phyloP scores from a whole-genome alignment of 2,888 invertebrate genomes.

The Tanypteryx hageni region DNA sequence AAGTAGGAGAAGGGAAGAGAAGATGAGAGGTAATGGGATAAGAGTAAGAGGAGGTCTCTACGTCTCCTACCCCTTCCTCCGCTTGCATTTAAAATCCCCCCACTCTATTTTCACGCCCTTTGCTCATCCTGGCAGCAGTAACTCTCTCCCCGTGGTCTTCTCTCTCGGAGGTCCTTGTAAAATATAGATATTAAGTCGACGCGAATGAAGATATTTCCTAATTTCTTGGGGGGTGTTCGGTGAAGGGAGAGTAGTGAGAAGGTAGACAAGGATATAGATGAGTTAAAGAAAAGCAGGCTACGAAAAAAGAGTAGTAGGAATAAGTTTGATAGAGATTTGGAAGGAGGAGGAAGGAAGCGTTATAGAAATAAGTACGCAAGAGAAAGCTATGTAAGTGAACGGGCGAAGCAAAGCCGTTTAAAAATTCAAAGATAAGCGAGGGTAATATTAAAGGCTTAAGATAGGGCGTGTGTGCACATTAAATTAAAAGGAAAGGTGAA shows the following conservation, averaged over 20 bases:
- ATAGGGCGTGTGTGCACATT: no score
- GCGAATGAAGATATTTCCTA: constrained; percentile 35
- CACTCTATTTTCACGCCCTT: neutral
- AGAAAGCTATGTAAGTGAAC: no score
- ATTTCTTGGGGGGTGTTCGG: neutral
- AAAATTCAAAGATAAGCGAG: no score
- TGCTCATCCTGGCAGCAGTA: neutral
- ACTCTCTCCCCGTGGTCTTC: neutral
- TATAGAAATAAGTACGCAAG: no score
- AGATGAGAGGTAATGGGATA: no score
- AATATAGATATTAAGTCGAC: constrained; percentile 32
- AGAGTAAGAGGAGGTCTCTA: neutral
- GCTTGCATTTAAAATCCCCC: neutral
- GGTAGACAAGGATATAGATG: neutral
- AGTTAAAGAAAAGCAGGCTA: neutral
- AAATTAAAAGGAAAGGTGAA: no score
- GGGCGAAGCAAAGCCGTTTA: no score
- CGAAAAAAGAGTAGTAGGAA: neutral
- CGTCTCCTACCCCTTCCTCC: neutral
- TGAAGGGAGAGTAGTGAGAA: neutral
- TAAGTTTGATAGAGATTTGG: no score
- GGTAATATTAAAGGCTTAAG: no score
- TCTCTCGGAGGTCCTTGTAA: constrained; percentile 1
- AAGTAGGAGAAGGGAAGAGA: no score
- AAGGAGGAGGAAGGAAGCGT: no score